A percentile compares a stretch with the other conserved stretches of the same genome.
Evolutionary conservation across 2,113 vertebrate species (phyloP).

Genomic region (Phalacrocorax pelagicus): DNA sequence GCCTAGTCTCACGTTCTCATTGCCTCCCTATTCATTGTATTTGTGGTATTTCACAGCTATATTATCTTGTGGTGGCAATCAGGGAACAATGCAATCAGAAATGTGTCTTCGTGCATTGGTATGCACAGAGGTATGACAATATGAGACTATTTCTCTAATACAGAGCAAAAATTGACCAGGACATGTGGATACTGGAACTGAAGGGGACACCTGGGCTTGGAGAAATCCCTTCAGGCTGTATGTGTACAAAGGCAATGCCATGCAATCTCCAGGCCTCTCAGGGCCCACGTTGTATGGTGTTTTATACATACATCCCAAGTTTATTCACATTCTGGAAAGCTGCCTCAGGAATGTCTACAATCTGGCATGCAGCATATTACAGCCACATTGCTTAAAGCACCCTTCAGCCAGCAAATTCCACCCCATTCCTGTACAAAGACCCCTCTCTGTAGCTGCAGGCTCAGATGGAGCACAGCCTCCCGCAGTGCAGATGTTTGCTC

Average conservation of each 20-base stretch:
- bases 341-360: slow-evolving; percentile 30
- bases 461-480: neutral
- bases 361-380: neutral
- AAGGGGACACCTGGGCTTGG: neutral
- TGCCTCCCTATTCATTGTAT: neutral
- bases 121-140: neutral
- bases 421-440: neutral
- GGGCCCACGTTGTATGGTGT: neutral
- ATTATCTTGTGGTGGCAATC: neutral
- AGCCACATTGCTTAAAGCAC: neutral
- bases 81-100: neutral
- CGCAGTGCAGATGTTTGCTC: neutral
- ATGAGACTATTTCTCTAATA: neutral
- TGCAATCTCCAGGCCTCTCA: neutral
- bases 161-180: neutral
- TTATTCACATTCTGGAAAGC: slow-evolving; percentile 31
- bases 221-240: neutral
- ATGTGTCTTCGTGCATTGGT: neutral
- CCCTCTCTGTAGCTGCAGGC: neutral
- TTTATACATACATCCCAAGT: neutral
- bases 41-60: neutral
- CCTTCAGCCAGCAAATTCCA: neutral
- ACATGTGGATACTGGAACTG: neutral
- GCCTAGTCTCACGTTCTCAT: neutral
- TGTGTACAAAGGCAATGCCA: neutral